Evolutionary conservation across 2,888 invertebrate genomes (phyloP), one percentile per base, ranked within the genome.

Genomic region (Lasioglossum marginatum): DNA sequence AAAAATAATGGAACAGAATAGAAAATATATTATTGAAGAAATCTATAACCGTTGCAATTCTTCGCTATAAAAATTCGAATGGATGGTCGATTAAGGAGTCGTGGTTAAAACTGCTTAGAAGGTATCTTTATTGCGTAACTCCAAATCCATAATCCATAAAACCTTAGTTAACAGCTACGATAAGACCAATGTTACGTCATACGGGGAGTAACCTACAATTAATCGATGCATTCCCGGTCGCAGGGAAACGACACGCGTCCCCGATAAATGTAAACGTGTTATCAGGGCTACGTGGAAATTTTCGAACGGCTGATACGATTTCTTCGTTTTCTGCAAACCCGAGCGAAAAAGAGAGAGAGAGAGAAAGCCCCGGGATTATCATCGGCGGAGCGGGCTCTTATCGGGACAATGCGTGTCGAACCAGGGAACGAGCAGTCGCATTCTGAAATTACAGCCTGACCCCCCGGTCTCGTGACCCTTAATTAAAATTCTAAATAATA

Each of bases 201-300:
- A 52, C 23, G 23, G 23, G 23, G 52, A n/a, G 52, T 52, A 52
- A 52, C n/a, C 52, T n/a, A n/a, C 52, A 52, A 52, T n/a, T 45
- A 70, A 78, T 70, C 72, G 70, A 74, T 37, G 43, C 57, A 40
- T 43, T 34, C 60, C 31, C 43, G 63, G 19, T 52, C 16, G 5
- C 27, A 45, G 31, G 52, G 37, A 66, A 77, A 10, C 34, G 40
- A 40, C 31, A 48, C 45, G 37, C 1, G 37, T 34, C 68, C 68
- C 23, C 10, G 80, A 73, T 40, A 73, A 48, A 45, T 48, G 72
- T 52, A 57, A 45, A 43, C 43, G 37, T 23, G 12, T 73, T 31
- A 45, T 48, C 57, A 23, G 60, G 43, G n/a, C n/a, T n/a, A 52
- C 37, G 74, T 83, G 83, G 83, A 77, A 83, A 83, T 74, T 77